Percentiles rank a stretch among this genome's conserved stretches.
Conservation (phyloP, 2,113 vertebrate genomes). For the Monopterus albus region DNA sequence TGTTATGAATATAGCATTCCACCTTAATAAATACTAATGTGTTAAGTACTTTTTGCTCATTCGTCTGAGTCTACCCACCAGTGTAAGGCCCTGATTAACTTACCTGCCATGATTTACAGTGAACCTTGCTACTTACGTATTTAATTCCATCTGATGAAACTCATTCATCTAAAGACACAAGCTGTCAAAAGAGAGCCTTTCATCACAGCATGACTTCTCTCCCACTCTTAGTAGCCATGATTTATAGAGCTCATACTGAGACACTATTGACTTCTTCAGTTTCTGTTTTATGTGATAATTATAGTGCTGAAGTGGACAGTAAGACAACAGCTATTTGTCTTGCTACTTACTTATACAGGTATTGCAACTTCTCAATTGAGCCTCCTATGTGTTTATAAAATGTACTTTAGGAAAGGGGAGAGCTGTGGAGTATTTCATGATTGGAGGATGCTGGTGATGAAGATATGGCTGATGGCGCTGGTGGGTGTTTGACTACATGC, state of each 20-base stretch:
- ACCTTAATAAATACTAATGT: background rate
- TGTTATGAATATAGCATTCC: background rate
- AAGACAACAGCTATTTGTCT: background rate
- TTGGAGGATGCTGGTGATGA: background rate
- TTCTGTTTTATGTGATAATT: conserved; percentile 26
- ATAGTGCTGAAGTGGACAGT: background rate
- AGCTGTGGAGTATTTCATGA: background rate
- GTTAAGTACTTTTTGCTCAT: conserved; percentile 2
- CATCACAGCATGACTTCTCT: conserved; percentile 49
- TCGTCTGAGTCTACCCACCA: conserved; percentile 6
- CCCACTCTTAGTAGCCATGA: conserved; percentile 20
- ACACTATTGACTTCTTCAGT: conserved; percentile 1
- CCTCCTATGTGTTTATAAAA: background rate
- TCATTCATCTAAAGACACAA: conserved; percentile 57
- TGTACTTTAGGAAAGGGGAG: background rate
- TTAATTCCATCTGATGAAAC: conserved; percentile 48
- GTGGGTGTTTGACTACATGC: background rate
- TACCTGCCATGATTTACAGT: background rate
- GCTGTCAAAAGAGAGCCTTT: conserved; percentile 41
- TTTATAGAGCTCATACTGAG: conserved; percentile 41
- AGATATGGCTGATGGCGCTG: background rate
- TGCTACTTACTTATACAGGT: background rate
- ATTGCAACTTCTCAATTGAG: background rate
- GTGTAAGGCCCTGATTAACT: conserved; percentile 1
- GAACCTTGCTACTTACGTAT: conserved; percentile 18